These are phyloP conservation scores for Huso huso DNA, from an alignment of 2,797 vertebrate genomes.

Conservation along the genomic window DNA sequence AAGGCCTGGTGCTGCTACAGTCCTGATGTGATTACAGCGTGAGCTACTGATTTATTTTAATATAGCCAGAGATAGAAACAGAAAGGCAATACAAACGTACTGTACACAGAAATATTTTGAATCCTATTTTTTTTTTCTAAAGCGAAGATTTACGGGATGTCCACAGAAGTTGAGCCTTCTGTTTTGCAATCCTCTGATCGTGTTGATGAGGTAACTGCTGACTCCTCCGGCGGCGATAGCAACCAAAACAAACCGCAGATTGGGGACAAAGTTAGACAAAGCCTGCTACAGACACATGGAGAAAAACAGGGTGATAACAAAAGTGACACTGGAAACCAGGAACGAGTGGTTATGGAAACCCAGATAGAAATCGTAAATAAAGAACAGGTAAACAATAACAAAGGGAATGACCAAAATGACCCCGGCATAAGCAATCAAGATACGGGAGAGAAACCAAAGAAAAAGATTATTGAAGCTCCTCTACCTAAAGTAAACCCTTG, in stretches of 20 bases:
- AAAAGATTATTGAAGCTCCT: slow-evolving; percentile 55
- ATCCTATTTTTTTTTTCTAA: slow-evolving; percentile 32
- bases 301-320: slow-evolving; percentile 30
- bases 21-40: no score
- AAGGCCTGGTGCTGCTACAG: no score
- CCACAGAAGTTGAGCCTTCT: slow-evolving; percentile 48
- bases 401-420: slow-evolving; percentile 47
- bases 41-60: no score
- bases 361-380: slow-evolving; percentile 30
- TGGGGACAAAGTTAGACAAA: slow-evolving; percentile 6
- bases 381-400: slow-evolving; percentile 42
- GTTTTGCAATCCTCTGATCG: slow-evolving; percentile 8
- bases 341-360: slow-evolving; percentile 28
- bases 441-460: slow-evolving; percentile 19
- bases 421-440: slow-evolving; percentile 30
- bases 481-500: slow-evolving; percentile 82
- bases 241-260: slow-evolving; percentile 39
- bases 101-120: no score
- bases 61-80: no score
- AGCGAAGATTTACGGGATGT: slow-evolving; percentile 49
- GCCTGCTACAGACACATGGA: slow-evolving; percentile 9
- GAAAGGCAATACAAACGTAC: no score
- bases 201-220: slow-evolving; percentile 51
- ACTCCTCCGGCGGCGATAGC: slow-evolving; percentile 31
- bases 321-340: slow-evolving; percentile 14